These are phyloP conservation scores for Antedon mediterranea DNA, from an alignment of 53 echinoderm and acorn worm genomes.

Conservation along the genomic window DNA sequence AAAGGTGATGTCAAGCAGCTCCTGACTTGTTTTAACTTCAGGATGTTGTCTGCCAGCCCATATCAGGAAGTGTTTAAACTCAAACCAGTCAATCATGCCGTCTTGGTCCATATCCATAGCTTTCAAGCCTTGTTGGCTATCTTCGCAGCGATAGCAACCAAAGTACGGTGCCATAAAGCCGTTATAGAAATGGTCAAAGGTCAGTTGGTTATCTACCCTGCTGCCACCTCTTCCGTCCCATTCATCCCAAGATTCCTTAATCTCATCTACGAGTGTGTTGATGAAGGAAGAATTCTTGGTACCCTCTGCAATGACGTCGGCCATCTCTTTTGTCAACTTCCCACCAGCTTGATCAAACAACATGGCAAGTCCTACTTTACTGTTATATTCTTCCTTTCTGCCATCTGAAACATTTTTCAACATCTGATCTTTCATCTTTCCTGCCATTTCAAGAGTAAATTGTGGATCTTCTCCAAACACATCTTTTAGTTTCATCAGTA, in stretches of 20 bases:
- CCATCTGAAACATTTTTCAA: no score
- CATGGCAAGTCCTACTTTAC: no score
- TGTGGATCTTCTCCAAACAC: conserved; percentile 12
- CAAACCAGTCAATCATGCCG: conserved; percentile 21
- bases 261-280: conserved; percentile 18
- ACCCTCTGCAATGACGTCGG: no score
- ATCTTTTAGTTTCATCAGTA: conserved; percentile 7
- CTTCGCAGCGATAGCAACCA: no score
- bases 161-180: no score
- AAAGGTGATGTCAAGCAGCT: conserved; percentile 21
- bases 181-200: not conserved
- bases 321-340: no score
- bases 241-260: conserved; percentile 19
- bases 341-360: no score
- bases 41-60: conserved; percentile 6
- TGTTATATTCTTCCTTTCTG: no score
- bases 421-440: conserved; percentile 33
- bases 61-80: conserved; percentile 8
- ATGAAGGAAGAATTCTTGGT: not conserved
- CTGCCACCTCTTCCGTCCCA: conserved; percentile 28
- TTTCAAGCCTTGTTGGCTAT: no score
- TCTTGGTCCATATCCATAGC: no score
- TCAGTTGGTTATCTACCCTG: conserved; percentile 17
- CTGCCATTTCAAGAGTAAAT: conserved; percentile 3
- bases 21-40: not conserved